Evolutionary conservation across 2,888 invertebrate genomes (phyloP), one percentile per base, ranked within the genome.

Genomic region (Sesamia inferens): DNA sequence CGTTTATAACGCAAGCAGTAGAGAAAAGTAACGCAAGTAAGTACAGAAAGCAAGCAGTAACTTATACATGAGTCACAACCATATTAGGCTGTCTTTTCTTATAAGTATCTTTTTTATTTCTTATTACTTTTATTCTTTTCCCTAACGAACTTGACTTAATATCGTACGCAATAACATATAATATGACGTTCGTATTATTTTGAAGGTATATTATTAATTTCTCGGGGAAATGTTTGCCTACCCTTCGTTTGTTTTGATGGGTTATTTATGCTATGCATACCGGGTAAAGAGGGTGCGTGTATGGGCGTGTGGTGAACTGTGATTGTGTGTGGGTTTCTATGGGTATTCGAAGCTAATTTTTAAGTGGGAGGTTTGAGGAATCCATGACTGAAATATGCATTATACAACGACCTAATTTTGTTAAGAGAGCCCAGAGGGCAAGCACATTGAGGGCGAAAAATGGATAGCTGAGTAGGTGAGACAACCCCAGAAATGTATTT

Each of bases 151-250:
- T 61, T 78, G 77, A 67, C 66, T 59, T 74, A 55, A 74, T 80
- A 80, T 74, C 68, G 47, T 61, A 55, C 62, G 61, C 48, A 78
- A 78, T 58, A 79, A 61, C 68, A 71, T 78, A 62, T 82, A 19
- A 54, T 54, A 54, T 54, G 10, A n/a, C 51, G n/a, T 65, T 70
- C 66, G 67, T 71, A 48, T 61, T 76, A 77, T 82, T 74, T 65
- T 64, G 61, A 47, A 62, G 64, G 44, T 24, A 78, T 82, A 78
- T 82, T 80, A 82, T 82, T 80, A 82, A 82, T 81, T 68, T 78
- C 67, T 62, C 71, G 24, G 57, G 39, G 42, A 48, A 57, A 78
- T 80, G 67, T 82, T 71, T 74, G 64, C 24, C 42, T 78, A 65
- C 79, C 80, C 74, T 78, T 65, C 61, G 65, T 82, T 62, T 78